These are phyloP conservation scores for Phoxinus dragarum DNA, from an alignment of 2,797 vertebrate genomes.

Conservation along the genomic window DNA sequence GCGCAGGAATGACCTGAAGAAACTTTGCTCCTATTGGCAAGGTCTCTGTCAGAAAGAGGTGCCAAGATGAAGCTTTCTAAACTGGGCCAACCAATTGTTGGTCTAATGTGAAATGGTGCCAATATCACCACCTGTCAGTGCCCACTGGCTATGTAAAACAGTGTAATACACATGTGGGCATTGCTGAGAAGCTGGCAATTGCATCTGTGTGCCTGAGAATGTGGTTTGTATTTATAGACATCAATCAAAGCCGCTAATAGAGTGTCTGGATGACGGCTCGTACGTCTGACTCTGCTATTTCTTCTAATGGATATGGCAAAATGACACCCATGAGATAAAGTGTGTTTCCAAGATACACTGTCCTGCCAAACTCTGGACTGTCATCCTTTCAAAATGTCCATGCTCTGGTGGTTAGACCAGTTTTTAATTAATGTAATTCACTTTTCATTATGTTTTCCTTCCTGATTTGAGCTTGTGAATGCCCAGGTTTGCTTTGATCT, in stretches of 20 bases:
- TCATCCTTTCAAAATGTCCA: neutral
- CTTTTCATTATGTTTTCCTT: neutral
- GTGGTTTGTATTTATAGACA: slow-evolving; percentile 4
- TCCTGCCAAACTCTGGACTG: neutral
- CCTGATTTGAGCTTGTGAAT: neutral
- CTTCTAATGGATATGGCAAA: slow-evolving; percentile 22
- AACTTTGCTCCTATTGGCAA: slow-evolving; percentile 3
- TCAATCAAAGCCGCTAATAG: slow-evolving; percentile 39
- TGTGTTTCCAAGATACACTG: slow-evolving; percentile 14
- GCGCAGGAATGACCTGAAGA: slow-evolving; percentile 11
- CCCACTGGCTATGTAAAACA: neutral
- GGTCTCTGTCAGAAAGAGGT: neutral
- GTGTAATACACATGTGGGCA: neutral
- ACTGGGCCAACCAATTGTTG: slow-evolving; percentile 20
- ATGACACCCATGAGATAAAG: slow-evolving; percentile 10
- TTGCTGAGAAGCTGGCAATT: slow-evolving; percentile 9
- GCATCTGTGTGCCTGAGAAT: slow-evolving; percentile 18
- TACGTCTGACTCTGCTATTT: slow-evolving; percentile 19
- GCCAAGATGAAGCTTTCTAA: slow-evolving; percentile 23
- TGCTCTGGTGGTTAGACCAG: neutral
- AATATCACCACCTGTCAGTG: neutral
- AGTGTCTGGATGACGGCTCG: slow-evolving; percentile 20
- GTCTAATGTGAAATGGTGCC: slow-evolving; percentile 10
- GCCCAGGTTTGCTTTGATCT: neutral
- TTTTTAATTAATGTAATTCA: neutral